These are phyloP conservation scores for Neodontobutis hainanensis DNA, from an alignment of 2,113 vertebrate species.

Conservation along the genomic window DNA sequence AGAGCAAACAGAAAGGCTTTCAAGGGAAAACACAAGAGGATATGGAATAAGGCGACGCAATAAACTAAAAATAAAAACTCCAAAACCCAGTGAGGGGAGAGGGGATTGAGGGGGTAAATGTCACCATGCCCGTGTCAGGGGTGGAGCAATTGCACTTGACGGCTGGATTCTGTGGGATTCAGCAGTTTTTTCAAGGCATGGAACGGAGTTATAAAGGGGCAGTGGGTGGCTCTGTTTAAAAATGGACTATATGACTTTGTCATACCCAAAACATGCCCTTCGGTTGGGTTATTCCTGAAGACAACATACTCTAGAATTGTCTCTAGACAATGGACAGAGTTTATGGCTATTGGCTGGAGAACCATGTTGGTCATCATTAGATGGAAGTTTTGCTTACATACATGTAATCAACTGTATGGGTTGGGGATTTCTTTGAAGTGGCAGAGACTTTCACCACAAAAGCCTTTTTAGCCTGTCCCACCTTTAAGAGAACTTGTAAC, in stretches of 20 bases:
- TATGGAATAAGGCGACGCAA: slow-evolving; percentile 71
- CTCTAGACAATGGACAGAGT: slow-evolving; percentile 23
- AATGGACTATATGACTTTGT: slow-evolving; percentile 32
- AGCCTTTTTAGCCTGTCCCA: too few species aligned
- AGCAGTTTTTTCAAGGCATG: slow-evolving; percentile 59
- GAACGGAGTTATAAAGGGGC: slow-evolving; percentile 24
- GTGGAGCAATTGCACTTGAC: slow-evolving; percentile 68
- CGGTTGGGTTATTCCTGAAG: slow-evolving; percentile 29
- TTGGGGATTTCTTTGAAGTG: too few species aligned
- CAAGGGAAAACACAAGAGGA: slow-evolving; percentile 71
- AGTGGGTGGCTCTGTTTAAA: slow-evolving; percentile 23
- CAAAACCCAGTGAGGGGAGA: slow-evolving; percentile 57
- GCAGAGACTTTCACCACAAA: too few species aligned
- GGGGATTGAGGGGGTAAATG: slow-evolving; percentile 56
- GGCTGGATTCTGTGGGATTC: slow-evolving; percentile 72
- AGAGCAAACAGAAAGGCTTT: slow-evolving; percentile 79
- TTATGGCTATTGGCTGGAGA: not conserved
- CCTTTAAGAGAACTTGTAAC: too few species aligned
- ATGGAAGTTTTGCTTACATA: too few species aligned
- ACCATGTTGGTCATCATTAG: too few species aligned
- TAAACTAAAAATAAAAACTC: slow-evolving; percentile 78
- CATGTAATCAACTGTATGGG: too few species aligned
- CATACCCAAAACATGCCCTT: slow-evolving; percentile 50
- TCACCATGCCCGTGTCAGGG: slow-evolving; percentile 67
- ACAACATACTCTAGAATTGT: slow-evolving; percentile 9